Evolutionary conservation across 2,797 vertebrate species (phyloP), one percentile per base, ranked within the genome.

Genomic region (Acanthurus leucopareius): DNA sequence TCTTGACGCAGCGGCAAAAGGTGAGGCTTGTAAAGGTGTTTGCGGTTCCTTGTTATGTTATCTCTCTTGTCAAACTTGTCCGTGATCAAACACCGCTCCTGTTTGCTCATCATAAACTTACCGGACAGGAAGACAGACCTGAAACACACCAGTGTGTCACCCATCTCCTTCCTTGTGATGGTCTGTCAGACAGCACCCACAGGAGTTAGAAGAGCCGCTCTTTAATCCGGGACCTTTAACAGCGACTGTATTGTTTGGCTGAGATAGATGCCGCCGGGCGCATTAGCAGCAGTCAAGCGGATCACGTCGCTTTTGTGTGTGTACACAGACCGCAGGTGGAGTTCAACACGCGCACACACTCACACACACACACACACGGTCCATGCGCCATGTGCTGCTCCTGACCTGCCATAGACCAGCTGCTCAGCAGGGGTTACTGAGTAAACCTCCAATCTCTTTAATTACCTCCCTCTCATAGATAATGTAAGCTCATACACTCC

Each of bases 381-480:
- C 76, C 83, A 75, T 86, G 86, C 85, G 65, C 92, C 93, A 93
- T 94, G 93, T 93, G 92, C 91, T 85, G 90, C 89, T 79, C 80
- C 89, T 92, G 93, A 92, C 86, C 93, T 92, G 89, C 92, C 89
- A 47, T 83, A 86, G 85, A 94, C 88, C 93, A 94, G 93, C 93
- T 94, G 93, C 93, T 94, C 90, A 82, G 90, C 91, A 92, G 90
- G 91, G 89, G 90, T 92, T 86, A 92, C 86, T 85, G 84, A 91
- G 86, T 90, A 92, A 93, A 93, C 91, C 90, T 93, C 89, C 93
- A 92, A 91, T 93, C 91, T 90, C 88, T 90, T 93, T 93, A 92
- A 94, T 94, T 91, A 86, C 81, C 92, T 75, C 87, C 90, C 67
- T 56, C 81, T 92, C 84, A 79, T 77, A 80, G 70, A 75, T 86